phyloP scores from a whole-genome alignment of 2,888 invertebrate genomes.

The Synanthedon myopaeformis region DNA sequence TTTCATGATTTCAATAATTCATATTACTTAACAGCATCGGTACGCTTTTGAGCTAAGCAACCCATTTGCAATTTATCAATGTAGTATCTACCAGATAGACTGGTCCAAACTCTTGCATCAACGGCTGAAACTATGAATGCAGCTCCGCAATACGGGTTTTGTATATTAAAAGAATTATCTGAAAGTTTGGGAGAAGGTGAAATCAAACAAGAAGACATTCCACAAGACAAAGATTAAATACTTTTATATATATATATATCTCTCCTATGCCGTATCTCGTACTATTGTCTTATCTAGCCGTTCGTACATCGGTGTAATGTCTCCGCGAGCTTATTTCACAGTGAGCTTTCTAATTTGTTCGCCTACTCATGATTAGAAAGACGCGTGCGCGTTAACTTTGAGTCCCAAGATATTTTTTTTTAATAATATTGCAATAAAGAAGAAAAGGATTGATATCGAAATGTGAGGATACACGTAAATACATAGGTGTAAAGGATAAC shows the following conservation, averaged over 20 bases:
- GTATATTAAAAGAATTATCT: slow-evolving; percentile 85
- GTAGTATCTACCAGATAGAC: too few species aligned
- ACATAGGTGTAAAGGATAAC: too few species aligned
- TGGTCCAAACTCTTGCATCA: slow-evolving; percentile 81
- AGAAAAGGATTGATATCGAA: too few species aligned
- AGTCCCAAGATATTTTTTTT: too few species aligned
- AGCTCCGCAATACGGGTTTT: slow-evolving; percentile 88
- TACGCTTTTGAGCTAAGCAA: too few species aligned
- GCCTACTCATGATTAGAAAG: slow-evolving; percentile 13
- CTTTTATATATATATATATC: too few species aligned
- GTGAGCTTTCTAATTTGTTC: slow-evolving; percentile 23
- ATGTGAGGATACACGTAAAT: too few species aligned
- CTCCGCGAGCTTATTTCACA: slow-evolving; percentile 5
- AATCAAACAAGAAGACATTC: slow-evolving; percentile 25
- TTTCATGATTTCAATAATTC: too few species aligned
- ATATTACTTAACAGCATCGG: too few species aligned
- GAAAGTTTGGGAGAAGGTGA: slow-evolving; percentile 59
- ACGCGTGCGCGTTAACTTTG: slow-evolving; percentile 8
- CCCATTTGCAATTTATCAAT: too few species aligned
- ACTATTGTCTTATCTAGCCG: slow-evolving; percentile 7
- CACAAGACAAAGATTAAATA: slow-evolving; percentile 64
- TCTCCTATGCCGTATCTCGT: too few species aligned
- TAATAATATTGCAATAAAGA: too few species aligned
- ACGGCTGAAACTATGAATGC: slow-evolving; percentile 72
- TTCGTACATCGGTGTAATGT: slow-evolving; percentile 1